Conservation (phyloP, 2,797 vertebrate species). For the Ispidina lecontei region DNA sequence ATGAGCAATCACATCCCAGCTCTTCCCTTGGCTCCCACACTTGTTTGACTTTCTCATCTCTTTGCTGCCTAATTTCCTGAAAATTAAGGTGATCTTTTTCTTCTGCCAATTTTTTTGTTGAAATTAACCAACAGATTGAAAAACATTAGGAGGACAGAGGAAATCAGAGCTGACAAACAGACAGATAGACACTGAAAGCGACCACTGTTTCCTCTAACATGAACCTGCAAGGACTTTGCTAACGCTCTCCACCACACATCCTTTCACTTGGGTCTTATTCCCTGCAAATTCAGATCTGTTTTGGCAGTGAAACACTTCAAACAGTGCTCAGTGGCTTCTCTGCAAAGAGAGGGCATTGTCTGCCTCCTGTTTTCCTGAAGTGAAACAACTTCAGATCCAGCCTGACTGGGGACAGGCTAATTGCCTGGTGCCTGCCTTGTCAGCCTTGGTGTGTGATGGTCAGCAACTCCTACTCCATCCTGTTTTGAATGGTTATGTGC, state of each 20-base stretch:
- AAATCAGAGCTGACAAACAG: background rate
- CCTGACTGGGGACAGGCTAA: background rate
- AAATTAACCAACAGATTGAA: slow-evolving; percentile 2
- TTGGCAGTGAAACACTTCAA: background rate
- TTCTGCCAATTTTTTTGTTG: slow-evolving; percentile 27
- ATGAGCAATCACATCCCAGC: slow-evolving; percentile 18
- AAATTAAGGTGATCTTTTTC: slow-evolving; percentile 38
- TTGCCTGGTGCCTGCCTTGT: background rate
- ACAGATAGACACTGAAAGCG: background rate
- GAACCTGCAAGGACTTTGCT: background rate
- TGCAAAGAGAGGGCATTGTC: background rate
- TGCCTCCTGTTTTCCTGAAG: background rate
- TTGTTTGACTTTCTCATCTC: slow-evolving; percentile 55
- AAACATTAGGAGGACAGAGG: background rate
- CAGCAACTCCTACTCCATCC: background rate
- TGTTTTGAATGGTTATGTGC: background rate
- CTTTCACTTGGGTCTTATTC: background rate
- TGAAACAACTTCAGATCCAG: background rate
- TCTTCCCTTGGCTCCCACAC: background rate
- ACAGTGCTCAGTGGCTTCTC: background rate
- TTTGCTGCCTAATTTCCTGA: slow-evolving; percentile 49
- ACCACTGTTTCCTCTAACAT: background rate
- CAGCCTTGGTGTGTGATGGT: background rate
- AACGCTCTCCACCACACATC: background rate
- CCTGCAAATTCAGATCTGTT: background rate